Base-by-base conservation (phyloP, 1,140 invertebrate species). In the Saccostrea cuccullata region DNA sequence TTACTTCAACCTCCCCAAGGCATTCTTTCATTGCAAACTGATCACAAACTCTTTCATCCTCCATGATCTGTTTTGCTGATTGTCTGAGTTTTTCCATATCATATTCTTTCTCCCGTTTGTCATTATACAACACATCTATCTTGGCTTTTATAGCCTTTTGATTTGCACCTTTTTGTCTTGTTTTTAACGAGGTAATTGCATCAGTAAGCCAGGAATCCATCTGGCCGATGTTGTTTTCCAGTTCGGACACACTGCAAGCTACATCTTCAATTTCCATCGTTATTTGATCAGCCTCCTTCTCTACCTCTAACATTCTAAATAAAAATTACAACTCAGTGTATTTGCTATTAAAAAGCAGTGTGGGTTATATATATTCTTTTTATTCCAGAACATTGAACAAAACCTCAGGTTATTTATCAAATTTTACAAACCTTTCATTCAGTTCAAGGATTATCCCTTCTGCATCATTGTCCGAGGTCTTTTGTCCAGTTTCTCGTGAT, bases 181-280 rank as follows among this genome's bases (percentile, higher is more conserved):
- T 86, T 89, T 94, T 94, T 47, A 94, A 86, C 17, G 90, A 90
- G 26, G 89, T 89, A 55, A 94, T 92, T 1, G 94, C 90, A 36
- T 92, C 92, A 0, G 90, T 91, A 4, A 94, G 89, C 93, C 94
- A 94, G 12, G 77, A 86, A 58, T 93, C 92, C 82, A 94, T 84
- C 85, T 93, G 91, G 13, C 89, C 89, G 20, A 92, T 87, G 8
- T 97, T 97, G 92, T 98, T 97, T 91, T 99, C 97, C 9, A 99
- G 95, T 91, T 98, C 98, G 86, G 97, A 97, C 11, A 99, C 95
- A 1, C 97, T 97, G 9, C 96, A 96, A 97, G 99, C 98, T 1
- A 99, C 97, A 20, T 97, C 97, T 90, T 98, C 97, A 85, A 99
- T 95, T 93, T 99, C 98, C 98, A 99, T 97, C 98, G 99, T 88